Base-by-base conservation (phyloP, 2,888 invertebrate genomes). In the Andrena chrysosceles region DNA sequence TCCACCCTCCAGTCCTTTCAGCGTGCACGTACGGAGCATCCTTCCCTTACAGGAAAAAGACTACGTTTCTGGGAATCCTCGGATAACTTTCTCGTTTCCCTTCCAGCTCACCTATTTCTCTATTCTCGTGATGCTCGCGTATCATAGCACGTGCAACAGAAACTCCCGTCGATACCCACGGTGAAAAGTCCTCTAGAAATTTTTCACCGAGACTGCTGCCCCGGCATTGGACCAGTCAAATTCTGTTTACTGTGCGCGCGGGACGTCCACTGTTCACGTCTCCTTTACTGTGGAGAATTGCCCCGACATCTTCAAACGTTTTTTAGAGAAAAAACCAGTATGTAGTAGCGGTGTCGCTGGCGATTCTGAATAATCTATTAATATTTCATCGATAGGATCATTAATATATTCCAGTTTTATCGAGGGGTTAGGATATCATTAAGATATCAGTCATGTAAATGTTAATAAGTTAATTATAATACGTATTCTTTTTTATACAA, bases 11-110 rank as follows among this genome's bases (percentile, higher is more conserved):
- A 35, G 2, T 56, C 2, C 42, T 42, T 33, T 10, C 56, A 10
- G 48, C 68, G 31, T 33, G 52, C 63, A 74, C 63, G 72, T 81
- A 75, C 62, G 6, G 10, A n/a, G 66, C 66, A 66, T 77, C 42
- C 59, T 56, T 63, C 29, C 48, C 56, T 35, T n/a, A 1, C 63
- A 42, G 71, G 59, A 75, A 77, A 78, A 76, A 74, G 73, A 73
- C 76, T 85, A 81, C 85, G 79, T 85, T 82, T 84, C 83, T 81
- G 67, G 66, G 72, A 87, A 82, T 85, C 81, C 83, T 72, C 63
- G 74, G 80, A 81, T 84, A 85, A 87, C 77, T 87, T 84, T 83
- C 85, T 75, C 84, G 75, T 80, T 81, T 77, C 74, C 64, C 62
- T 74, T 82, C 79, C 64, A 60, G 81, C 77, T 77, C 71, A 49